Base-by-base conservation (phyloP, 2,797 vertebrate species). In the Malacoctenus gilli region DNA sequence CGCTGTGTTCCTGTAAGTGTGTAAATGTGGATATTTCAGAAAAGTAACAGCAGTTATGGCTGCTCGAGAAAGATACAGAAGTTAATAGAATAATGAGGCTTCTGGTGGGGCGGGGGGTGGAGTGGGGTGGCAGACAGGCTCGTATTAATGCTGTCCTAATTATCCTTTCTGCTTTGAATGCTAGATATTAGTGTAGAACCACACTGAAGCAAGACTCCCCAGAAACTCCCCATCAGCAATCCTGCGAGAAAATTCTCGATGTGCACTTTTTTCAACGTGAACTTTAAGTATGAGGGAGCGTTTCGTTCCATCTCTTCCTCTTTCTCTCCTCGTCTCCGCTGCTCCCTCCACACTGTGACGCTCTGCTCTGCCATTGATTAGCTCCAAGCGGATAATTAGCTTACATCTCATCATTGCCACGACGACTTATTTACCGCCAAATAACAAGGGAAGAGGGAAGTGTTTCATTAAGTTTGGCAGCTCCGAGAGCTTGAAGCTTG, bases 81-180 rank as follows among this genome's bases (percentile, higher is more conserved):
- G 28, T 79, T 67, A 40, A 40, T 50, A 28, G 63, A 64, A 79
- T 85, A 84, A 84, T 86, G 65, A 85, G 65, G 35, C 49, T 58
- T 46, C 21, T 20, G 38, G 55, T 56, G 16, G 28, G 20, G 47
- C 31, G 59, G 16, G 28, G 20, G 47, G 36, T 28, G n/a, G n/a
- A n/a, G n/a, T n/a, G n/a, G n/a, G n/a, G n/a, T 2, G 21, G 47
- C 38, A 52, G 66, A 52, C 49, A 65, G 54, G 46, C 49, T 58
- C 57, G 59, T 68, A 69, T 58, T 85, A 80, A 89, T 80, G 63
- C 38, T 48, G 46, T 72, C 70, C 73, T 85, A 85, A 86, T 89
- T 84, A 86, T 75, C 67, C 75, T 54, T 48, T 50, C 41, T 46
- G 42, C 65, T 65, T 64, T 73, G 56, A 75, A 85, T 80, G 65